Evolutionary conservation across 2,888 invertebrate species (phyloP).

Genomic region (Osedax frankpressi): DNA sequence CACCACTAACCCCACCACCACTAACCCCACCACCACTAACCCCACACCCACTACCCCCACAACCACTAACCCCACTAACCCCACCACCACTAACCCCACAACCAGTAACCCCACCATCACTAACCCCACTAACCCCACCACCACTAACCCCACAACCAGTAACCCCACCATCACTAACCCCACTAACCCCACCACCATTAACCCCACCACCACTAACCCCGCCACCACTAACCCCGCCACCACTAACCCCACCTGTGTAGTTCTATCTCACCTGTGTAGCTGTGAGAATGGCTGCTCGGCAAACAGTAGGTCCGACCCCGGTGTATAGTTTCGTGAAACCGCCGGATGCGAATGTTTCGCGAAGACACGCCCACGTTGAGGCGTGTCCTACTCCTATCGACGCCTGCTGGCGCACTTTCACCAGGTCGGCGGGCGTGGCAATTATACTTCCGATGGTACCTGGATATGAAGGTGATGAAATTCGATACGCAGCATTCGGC

Average conservation of each 20-base stretch:
- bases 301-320: constrained; percentile 35
- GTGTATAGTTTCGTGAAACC: constrained; percentile 33
- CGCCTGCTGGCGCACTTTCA: constrained; percentile 37
- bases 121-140: no score
- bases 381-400: constrained; percentile 27
- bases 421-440: constrained; percentile 37
- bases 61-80: no score
- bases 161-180: no score
- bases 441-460: constrained; percentile 35
- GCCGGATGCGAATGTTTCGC: constrained; percentile 28
- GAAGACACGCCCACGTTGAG: constrained; percentile 29
- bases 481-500: no score
- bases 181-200: neutral
- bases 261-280: constrained; percentile 34
- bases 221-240: no score
- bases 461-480: no score
- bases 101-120: no score
- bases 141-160: no score
- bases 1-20: no score
- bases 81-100: no score
- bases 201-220: neutral
- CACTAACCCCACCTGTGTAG: neutral
- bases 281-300: constrained; percentile 36
- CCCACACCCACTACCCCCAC: no score
- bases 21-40: no score